Conservation (phyloP, 1,140 invertebrate genomes). For the Zaprionus ghesquierei region DNA sequence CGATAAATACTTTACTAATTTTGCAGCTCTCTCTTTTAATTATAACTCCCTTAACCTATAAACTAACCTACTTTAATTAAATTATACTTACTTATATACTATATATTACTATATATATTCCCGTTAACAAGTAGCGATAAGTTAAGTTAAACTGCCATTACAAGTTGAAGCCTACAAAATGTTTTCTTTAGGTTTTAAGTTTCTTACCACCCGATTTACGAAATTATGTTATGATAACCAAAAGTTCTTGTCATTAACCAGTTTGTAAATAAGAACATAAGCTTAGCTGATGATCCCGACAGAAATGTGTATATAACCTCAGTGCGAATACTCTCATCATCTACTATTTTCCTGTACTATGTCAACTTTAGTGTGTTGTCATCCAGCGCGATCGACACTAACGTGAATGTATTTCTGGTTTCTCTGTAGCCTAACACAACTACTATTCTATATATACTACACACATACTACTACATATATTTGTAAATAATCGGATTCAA, state of each 20-base stretch:
- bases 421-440: constrained; percentile 3
- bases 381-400: not conserved
- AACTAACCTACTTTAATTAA: constrained; percentile 29
- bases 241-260: constrained; percentile 7
- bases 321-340: constrained; percentile 36
- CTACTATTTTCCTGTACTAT: not conserved
- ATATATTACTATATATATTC: constrained; percentile 47
- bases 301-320: constrained; percentile 64
- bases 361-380: not conserved
- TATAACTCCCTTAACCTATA: constrained; percentile 43
- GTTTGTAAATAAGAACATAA: constrained; percentile 56
- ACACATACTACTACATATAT: constrained; percentile 17
- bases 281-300: constrained; percentile 37
- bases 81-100: not conserved
- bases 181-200: constrained; percentile 31
- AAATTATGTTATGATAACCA: constrained; percentile 22
- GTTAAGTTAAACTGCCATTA: constrained; percentile 52
- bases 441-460: not conserved
- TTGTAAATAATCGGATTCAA: constrained; percentile 21
- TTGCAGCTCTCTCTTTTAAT: constrained; percentile 65
- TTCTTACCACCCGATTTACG: constrained; percentile 49
- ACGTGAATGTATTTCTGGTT: not conserved
- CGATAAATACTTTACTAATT: constrained; percentile 58
- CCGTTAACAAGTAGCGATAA: constrained; percentile 58
- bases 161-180: constrained; percentile 31